A percentile compares a stretch with the other conserved stretches of the same genome.
Evolutionary conservation across 2,113 vertebrate species (phyloP).

Genomic region (Sylvietta virens): DNA sequence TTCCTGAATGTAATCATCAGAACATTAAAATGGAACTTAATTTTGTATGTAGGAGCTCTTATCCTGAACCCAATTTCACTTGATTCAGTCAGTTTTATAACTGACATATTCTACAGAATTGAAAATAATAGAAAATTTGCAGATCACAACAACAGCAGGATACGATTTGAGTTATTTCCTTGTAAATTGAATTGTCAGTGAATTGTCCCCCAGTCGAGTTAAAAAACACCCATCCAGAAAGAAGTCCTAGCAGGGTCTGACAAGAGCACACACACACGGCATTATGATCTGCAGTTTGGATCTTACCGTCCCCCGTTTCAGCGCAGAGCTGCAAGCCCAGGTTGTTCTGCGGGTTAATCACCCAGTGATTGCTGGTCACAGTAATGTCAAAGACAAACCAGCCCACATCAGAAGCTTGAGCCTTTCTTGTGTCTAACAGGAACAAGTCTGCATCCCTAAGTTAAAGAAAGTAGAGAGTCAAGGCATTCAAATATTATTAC

Average conservation of each 20-base stretch:
- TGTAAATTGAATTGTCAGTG: neutral
- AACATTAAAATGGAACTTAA: neutral
- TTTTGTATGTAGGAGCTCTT: neutral
- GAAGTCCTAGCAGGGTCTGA: neutral
- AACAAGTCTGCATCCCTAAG: conserved; percentile 93
- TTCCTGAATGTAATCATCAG: neutral
- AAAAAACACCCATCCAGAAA: neutral
- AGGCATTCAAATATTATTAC: neutral
- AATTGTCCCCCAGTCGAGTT: neutral
- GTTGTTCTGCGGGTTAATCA: conserved; percentile 96
- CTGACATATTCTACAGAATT: neutral
- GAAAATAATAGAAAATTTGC: neutral
- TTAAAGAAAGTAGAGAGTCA: conserved; percentile 45
- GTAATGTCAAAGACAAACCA: conserved; percentile 99
- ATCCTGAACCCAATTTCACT: neutral
- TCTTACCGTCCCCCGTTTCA: conserved; percentile 92
- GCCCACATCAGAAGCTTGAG: conserved; percentile 89
- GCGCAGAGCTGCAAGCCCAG: conserved; percentile 93
- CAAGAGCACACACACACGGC: neutral
- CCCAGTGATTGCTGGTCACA: conserved; percentile 97
- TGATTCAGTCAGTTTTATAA: neutral
- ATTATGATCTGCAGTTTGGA: accelerated
- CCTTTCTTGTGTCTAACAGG: conserved; percentile 87
- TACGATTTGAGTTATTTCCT: neutral
- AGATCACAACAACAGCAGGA: neutral